A percentile compares a stretch with the other conserved stretches of the same genome.
Conservation (phyloP, 2,797 vertebrate species). For the Phalanger gymnotis region DNA sequence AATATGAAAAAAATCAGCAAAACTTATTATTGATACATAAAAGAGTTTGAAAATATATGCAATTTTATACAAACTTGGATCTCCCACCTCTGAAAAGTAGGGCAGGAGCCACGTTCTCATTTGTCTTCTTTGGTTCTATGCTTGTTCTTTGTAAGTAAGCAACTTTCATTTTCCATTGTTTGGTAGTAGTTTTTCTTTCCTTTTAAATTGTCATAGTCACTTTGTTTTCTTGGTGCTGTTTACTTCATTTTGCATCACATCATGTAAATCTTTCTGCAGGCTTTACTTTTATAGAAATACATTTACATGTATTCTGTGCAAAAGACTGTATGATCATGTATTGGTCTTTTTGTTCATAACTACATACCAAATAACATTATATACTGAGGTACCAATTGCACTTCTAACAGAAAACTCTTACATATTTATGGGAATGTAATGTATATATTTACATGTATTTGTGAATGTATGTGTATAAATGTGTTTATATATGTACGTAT, state of each 20-base stretch:
- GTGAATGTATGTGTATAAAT: not conserved
- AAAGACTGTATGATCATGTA: not conserved
- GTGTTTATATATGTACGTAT: not conserved
- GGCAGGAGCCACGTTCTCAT: fast-evolving
- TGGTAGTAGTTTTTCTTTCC: not conserved
- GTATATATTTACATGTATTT: not conserved
- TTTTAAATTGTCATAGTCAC: not conserved
- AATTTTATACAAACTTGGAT: not conserved
- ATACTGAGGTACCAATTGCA: not conserved
- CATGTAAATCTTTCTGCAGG: not conserved
- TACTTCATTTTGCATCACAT: not conserved
- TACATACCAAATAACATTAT: not conserved
- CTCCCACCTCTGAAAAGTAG: not conserved
- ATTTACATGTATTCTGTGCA: not conserved
- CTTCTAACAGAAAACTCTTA: not conserved
- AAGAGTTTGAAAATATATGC: not conserved
- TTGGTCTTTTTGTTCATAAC: not conserved
- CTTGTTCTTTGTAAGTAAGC: not conserved
- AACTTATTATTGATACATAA: not conserved
- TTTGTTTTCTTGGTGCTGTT: not conserved
- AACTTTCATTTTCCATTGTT: not conserved
- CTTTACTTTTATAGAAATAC: not conserved
- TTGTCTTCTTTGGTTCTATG: not conserved
- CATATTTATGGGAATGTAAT: not conserved
- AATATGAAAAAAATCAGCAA: not conserved